Conservation (phyloP, 1,140 invertebrate species). For the Dufourea novaeangliae region DNA sequence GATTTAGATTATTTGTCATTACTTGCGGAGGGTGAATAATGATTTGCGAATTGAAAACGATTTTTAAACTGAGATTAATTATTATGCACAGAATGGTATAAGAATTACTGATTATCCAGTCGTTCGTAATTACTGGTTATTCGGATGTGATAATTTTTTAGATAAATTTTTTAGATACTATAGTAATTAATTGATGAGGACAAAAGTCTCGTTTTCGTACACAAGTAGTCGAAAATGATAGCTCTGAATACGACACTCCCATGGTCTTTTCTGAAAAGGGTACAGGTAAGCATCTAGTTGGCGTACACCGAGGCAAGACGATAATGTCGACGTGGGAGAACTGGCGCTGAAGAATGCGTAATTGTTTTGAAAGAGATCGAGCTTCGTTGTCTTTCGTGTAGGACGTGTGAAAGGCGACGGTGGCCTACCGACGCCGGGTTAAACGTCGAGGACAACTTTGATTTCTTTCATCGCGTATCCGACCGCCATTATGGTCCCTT, state of each 20-base stretch:
- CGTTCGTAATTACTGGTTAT: no score
- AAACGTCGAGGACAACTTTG: conserved; percentile 63
- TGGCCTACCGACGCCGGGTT: conserved; percentile 39
- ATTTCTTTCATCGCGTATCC: conserved; percentile 57
- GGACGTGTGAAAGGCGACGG: conserved; percentile 75
- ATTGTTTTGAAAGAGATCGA: conserved; percentile 76
- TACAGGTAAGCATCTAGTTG: conserved; percentile 28
- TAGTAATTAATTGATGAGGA: background rate
- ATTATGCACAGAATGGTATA: no score
- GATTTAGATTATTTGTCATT: no score
- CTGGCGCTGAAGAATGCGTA: conserved; percentile 74
- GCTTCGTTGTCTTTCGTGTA: conserved; percentile 71
- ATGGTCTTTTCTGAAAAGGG: conserved; percentile 24
- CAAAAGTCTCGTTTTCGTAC: background rate
- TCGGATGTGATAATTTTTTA: no score
- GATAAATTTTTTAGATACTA: no score
- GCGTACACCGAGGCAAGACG: conserved; percentile 55
- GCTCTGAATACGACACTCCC: background rate
- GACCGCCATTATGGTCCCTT: conserved; percentile 30
- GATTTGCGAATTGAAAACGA: no score
- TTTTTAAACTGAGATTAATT: no score
- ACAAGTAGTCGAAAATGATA: background rate
- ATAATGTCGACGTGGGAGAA: conserved; percentile 74
- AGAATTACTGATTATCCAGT: no score
- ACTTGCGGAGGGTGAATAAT: no score